These are phyloP conservation scores for Apis mellifera DNA, from an alignment of 1,140 invertebrate genomes.

Conservation along the genomic window Amel_HAv3.1 CM009936.2:2209001-2209500, in stretches of 20 bases:
- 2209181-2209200: not conserved
- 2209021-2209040: too few relatives aligned
- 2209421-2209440: not conserved
- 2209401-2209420: not conserved
- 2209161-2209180: not conserved
- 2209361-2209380: slow-evolving; percentile 35
- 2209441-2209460: not conserved
- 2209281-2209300: not conserved
- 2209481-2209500: not conserved
- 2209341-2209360: slow-evolving; percentile 11
- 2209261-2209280: not conserved
- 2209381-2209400: not conserved
- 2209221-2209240: slow-evolving; percentile 7
- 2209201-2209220: not conserved
- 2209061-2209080: not conserved
- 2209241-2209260: not conserved
- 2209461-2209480: not conserved
- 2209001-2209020: too few relatives aligned
- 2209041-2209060: not conserved
- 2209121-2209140: not conserved
- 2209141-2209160: not conserved
- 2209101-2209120: too few relatives aligned
- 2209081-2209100: not conserved
- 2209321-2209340: not conserved
- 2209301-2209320: not conserved